A percentile compares a stretch with the other conserved stretches of the same genome.
phyloP scores from a whole-genome alignment of 2,888 invertebrate genomes.

The Leptopilina syphax region DNA sequence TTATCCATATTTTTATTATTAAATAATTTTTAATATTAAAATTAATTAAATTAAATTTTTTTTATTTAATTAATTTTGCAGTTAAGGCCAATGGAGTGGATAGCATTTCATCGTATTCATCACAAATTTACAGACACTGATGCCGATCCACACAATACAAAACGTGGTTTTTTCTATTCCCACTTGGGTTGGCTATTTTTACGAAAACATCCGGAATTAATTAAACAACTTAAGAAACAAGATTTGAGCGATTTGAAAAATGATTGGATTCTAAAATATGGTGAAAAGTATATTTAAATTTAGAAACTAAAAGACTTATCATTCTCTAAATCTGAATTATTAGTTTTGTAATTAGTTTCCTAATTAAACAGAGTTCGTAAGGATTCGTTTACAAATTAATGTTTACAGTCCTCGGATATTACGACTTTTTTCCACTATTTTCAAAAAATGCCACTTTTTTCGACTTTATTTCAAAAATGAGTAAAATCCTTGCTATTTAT shows the following conservation, averaged over 20 bases:
- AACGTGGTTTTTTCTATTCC: conserved; percentile 1
- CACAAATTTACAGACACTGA: conserved; percentile 16
- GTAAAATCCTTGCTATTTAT: too few relatives aligned
- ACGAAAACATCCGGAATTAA: not conserved
- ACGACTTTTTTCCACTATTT: too few relatives aligned
- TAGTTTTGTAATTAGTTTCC: too few relatives aligned
- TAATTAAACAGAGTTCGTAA: too few relatives aligned
- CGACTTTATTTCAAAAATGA: too few relatives aligned
- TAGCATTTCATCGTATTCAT: conserved; percentile 2
- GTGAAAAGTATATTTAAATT: conserved; percentile 6
- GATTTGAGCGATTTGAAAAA: conserved; percentile 16
- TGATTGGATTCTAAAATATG: conserved; percentile 1
- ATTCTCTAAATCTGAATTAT: too few relatives aligned
- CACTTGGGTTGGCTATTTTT: not conserved
- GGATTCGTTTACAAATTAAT: too few relatives aligned
- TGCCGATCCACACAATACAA: conserved; percentile 16
- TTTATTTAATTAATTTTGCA: not conserved
- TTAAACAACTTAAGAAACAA: not conserved
- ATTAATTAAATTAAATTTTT: too few relatives aligned
- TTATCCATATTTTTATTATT: too few relatives aligned
- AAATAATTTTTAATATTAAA: too few relatives aligned
- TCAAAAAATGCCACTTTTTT: too few relatives aligned
- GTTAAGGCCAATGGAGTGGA: conserved; percentile 15
- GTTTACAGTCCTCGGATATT: too few relatives aligned
- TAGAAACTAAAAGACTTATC: not conserved